Percentiles rank a stretch among this genome's conserved stretches.
These are phyloP conservation scores for Lepidocyrtinus sp. DNA, from an alignment of 2,888 invertebrate species.

Conservation along the genomic window DNA sequence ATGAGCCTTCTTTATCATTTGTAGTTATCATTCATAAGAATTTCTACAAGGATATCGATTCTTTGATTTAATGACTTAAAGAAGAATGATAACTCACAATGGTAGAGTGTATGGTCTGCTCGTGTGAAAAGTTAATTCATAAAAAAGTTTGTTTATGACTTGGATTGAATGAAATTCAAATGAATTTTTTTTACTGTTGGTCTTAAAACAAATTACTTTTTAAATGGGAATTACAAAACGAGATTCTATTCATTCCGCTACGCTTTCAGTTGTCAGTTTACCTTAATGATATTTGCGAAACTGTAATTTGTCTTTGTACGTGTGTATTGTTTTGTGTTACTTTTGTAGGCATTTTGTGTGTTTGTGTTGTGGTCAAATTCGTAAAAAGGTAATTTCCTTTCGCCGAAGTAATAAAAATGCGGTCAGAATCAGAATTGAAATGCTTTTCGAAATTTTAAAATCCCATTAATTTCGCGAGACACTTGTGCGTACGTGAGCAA, in stretches of 20 bases:
- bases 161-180: background rate
- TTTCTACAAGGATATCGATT: constrained; percentile 15
- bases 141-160: background rate
- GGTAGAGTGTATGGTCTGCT: too few species aligned
- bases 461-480: background rate
- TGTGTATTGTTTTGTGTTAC: constrained; percentile 2
- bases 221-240: constrained; percentile 9
- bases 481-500: too few species aligned
- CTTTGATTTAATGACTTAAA: background rate
- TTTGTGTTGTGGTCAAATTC: constrained; percentile 14
- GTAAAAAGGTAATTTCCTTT: background rate
- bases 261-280: background rate
- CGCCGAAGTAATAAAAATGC: background rate
- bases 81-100: background rate
- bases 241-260: background rate
- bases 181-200: background rate
- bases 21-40: background rate
- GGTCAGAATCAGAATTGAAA: background rate
- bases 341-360: background rate
- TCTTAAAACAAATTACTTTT: background rate
- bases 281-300: constrained; percentile 3
- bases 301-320: background rate
- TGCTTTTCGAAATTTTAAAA: background rate
- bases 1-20: constrained; percentile 1
- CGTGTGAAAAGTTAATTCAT: constrained; percentile 8